Conservation (phyloP, 1,140 invertebrate genomes). For the Drusus annulatus region DNA sequence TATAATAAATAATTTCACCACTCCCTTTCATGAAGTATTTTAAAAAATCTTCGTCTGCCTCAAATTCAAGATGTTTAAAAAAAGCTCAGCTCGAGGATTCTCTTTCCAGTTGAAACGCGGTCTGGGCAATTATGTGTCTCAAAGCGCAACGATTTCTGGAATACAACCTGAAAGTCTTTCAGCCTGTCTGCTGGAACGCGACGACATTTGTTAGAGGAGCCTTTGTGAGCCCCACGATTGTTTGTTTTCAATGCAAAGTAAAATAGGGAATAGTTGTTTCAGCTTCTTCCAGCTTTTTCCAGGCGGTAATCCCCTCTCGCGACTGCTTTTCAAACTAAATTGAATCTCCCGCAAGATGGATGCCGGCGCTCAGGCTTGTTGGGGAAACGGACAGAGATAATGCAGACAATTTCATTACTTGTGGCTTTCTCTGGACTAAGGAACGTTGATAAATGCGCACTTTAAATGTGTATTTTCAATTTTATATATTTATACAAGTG, state of each 20-base stretch:
- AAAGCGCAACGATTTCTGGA: not conserved
- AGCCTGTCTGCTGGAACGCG: conserved; percentile 3
- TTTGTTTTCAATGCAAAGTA: conserved; percentile 39
- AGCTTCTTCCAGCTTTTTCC: not conserved
- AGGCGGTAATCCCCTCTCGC: conserved; percentile 21
- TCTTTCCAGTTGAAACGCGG: not conserved
- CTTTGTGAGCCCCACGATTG: conserved; percentile 22
- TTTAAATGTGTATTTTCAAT: not conserved
- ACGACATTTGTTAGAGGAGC: conserved; percentile 20
- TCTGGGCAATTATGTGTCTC: not conserved
- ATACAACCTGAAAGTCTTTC: not conserved
- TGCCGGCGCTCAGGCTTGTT: conserved; percentile 21
- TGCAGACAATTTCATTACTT: not conserved
- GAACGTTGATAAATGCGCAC: not conserved
- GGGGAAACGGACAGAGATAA: not conserved
- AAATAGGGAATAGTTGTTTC: conserved; percentile 1
- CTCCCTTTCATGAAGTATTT: not conserved
- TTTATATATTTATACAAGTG: no score
- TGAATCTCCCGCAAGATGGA: conserved; percentile 34
- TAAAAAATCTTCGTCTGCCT: not conserved
- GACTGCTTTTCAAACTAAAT: conserved; percentile 36
- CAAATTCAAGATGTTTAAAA: not conserved
- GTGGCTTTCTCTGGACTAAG: not conserved
- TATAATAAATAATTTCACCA: no score
- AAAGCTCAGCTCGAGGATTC: not conserved